Percentiles rank a stretch among this genome's conserved stretches.
phyloP scores from a whole-genome alignment of 2,888 invertebrate genomes.

The Drosophila mayaguana region DNA sequence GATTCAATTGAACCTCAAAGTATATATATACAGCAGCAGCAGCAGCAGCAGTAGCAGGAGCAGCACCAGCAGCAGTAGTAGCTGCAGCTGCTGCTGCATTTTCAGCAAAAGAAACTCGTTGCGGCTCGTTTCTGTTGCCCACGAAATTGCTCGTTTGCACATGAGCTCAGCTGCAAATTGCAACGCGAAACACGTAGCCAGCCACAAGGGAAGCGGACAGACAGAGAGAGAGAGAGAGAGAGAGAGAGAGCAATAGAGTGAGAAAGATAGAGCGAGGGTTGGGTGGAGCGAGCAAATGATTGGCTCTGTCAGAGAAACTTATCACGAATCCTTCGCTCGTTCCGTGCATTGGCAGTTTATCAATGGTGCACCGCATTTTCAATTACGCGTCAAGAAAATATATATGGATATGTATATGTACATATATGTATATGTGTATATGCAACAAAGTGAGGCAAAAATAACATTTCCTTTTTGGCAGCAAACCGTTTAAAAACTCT shows the following conservation, averaged over 20 bases:
- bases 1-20: conserved; percentile 81
- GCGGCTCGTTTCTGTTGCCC: conserved; percentile 43
- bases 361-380: conserved; percentile 62
- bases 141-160: conserved; percentile 71
- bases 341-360: conserved; percentile 63
- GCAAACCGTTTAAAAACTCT: conserved; percentile 22
- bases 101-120: conserved; percentile 42
- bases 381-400: conserved; percentile 55
- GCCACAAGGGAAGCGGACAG: conserved; percentile 13
- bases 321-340: conserved; percentile 65
- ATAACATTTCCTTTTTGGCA: conserved; percentile 23
- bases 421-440: conserved; percentile 3
- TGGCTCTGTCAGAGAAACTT: conserved; percentile 77
- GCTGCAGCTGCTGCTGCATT: conserved; percentile 41
- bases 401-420: neutral
- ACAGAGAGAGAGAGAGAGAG: neutral
- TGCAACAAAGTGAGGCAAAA: conserved; percentile 45
- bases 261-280: neutral
- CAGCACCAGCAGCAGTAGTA: conserved; percentile 40
- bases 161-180: conserved; percentile 83
- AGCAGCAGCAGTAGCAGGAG: conserved; percentile 40
- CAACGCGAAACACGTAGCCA: conserved; percentile 78
- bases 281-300: conserved; percentile 56
- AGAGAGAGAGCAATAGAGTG: neutral
- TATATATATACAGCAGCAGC: conserved; percentile 73